phyloP scores from a whole-genome alignment of 2,888 invertebrate species.

The Cinara cedri region DNA sequence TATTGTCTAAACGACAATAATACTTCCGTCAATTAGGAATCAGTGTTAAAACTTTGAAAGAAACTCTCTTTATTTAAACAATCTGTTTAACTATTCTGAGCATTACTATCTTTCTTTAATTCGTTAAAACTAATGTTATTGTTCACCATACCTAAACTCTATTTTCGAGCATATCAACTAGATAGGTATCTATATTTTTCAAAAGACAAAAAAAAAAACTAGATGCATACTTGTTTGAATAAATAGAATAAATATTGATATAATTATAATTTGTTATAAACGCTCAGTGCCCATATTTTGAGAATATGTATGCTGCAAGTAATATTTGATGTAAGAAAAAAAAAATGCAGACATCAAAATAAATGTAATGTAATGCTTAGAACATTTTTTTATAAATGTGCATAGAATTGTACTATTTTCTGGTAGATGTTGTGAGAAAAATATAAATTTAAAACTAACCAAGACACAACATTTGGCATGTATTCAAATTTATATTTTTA shows the following conservation, averaged over 20 bases:
- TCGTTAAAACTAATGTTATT: slow-evolving; percentile 40
- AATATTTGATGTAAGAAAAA: slow-evolving; percentile 11
- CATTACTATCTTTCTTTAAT: slow-evolving; percentile 39
- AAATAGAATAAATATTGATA: slow-evolving; percentile 40
- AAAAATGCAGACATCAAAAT: slow-evolving; percentile 26
- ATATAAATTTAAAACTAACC: slow-evolving; percentile 56
- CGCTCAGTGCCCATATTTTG: background rate
- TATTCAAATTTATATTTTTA: slow-evolving; percentile 55
- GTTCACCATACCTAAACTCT: slow-evolving; percentile 36
- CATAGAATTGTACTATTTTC: slow-evolving; percentile 43
- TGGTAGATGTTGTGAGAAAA: slow-evolving; percentile 49
- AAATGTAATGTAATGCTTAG: slow-evolving; percentile 32
- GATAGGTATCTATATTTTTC: background rate
- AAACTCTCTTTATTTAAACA: slow-evolving; percentile 32
- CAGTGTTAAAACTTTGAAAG: slow-evolving; percentile 31
- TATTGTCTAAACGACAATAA: slow-evolving; percentile 34
- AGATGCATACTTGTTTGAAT: background rate
- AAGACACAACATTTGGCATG: slow-evolving; percentile 54
- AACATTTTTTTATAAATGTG: slow-evolving; percentile 48
- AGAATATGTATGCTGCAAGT: too few species aligned
- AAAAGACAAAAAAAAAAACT: slow-evolving; percentile 15
- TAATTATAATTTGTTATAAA: background rate
- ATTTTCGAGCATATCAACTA: slow-evolving; percentile 9
- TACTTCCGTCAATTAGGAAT: slow-evolving; percentile 53
- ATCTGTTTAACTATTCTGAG: slow-evolving; percentile 41